These are phyloP conservation scores for Trissoscelio sp. DNA, from an alignment of 2,888 invertebrate species.

Conservation along the genomic window DNA sequence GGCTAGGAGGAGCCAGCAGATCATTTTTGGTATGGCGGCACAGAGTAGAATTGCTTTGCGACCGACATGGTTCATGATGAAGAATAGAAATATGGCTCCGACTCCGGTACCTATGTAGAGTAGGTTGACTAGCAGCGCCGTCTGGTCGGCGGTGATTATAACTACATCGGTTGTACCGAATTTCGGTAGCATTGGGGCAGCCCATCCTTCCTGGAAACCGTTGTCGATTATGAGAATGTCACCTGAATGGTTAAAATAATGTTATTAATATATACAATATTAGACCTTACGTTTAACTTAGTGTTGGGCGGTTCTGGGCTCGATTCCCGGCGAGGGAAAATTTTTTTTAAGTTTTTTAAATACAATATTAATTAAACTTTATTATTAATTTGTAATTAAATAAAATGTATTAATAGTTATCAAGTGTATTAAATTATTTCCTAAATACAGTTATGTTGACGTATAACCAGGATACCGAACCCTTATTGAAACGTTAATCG, in stretches of 20 bases:
- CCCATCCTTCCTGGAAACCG: constrained; percentile 82
- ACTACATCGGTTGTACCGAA: constrained; percentile 76
- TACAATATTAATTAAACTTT: too few relatives aligned
- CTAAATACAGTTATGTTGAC: too few relatives aligned
- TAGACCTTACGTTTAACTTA: too few relatives aligned
- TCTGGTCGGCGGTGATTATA: constrained; percentile 42
- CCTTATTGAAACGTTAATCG: too few relatives aligned
- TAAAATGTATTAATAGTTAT: too few relatives aligned
- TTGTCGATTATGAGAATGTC: constrained; percentile 81
- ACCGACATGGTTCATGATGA: constrained; percentile 63
- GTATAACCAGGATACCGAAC: too few relatives aligned
- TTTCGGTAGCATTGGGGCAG: constrained; percentile 80
- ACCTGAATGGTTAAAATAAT: constrained; percentile 71
- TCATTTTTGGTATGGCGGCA: constrained; percentile 52
- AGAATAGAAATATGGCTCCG: constrained; percentile 55
- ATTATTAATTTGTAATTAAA: too few relatives aligned
- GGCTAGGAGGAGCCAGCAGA: constrained; percentile 50
- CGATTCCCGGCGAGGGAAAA: too few relatives aligned
- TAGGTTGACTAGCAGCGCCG: constrained; percentile 42
- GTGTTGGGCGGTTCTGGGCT: too few relatives aligned
- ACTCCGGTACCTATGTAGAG: constrained; percentile 63
- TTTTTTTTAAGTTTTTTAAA: too few relatives aligned
- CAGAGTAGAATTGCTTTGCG: constrained; percentile 56
- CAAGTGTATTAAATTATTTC: too few relatives aligned
- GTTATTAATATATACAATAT: background rate